Percentiles rank a stretch among this genome's conserved stretches.
These are phyloP conservation scores for Gymnoscelis rufifasciata DNA, from an alignment of 2,888 invertebrate species.

Conservation along the genomic window DNA sequence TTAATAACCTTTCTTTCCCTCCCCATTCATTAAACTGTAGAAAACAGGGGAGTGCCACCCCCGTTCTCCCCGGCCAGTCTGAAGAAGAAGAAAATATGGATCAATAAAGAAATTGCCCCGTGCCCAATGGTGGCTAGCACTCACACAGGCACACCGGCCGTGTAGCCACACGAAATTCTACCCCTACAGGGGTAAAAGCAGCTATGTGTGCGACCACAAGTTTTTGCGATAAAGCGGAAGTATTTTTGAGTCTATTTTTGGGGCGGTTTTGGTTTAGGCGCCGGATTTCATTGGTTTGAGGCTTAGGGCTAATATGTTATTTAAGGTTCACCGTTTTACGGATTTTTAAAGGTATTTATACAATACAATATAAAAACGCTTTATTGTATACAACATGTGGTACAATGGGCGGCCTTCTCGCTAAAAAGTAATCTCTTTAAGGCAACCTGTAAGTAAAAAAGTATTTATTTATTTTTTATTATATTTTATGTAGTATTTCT, in stretches of 20 bases:
- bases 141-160: constrained; percentile 46
- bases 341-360: too few species aligned
- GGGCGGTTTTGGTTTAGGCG: constrained; percentile 8
- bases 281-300: constrained; percentile 13
- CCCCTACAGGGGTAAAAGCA: constrained; percentile 28
- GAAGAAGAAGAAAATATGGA: constrained; percentile 79
- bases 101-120: constrained; percentile 78
- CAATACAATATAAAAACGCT: too few species aligned
- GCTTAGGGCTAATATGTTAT: too few species aligned
- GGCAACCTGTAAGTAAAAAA: too few species aligned
- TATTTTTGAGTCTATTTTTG: constrained; percentile 28
- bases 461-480: too few species aligned
- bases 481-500: too few species aligned
- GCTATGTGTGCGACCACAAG: constrained; percentile 46
- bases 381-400: too few species aligned
- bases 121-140: constrained; percentile 76
- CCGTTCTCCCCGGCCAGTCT: constrained; percentile 63
- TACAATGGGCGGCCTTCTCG: too few species aligned
- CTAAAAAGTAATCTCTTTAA: too few species aligned
- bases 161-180: constrained; percentile 36
- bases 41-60: constrained; percentile 45
- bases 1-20: constrained; percentile 68
- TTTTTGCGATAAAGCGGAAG: constrained; percentile 34
- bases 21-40: constrained; percentile 76
- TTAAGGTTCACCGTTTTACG: too few species aligned